Percentiles rank a stretch among this genome's conserved stretches.
phyloP scores from a whole-genome alignment of 2,888 invertebrate species.

The Heliconius cydno region DNA sequence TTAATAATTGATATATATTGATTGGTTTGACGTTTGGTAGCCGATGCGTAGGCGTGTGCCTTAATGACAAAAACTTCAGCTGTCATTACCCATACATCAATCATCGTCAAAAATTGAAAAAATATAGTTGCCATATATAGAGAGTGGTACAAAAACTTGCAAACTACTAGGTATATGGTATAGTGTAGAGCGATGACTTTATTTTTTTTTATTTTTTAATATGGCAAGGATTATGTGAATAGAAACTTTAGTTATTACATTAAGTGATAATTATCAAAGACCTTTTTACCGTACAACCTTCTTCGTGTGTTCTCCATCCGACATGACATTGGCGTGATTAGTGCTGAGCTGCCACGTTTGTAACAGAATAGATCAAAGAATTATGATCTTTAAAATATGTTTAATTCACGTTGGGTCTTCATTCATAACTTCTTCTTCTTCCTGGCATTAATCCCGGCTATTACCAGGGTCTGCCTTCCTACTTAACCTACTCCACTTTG shows the following conservation, averaged over 20 bases:
- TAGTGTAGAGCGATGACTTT: neutral
- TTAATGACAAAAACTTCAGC: constrained; percentile 39
- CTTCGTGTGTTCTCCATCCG: too few species aligned
- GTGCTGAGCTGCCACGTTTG: too few species aligned
- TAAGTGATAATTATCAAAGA: too few species aligned
- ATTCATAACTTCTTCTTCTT: too few species aligned
- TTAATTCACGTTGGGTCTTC: too few species aligned
- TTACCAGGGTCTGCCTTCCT: too few species aligned
- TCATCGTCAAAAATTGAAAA: constrained; percentile 36
- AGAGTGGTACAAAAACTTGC: constrained; percentile 6
- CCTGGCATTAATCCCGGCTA: too few species aligned
- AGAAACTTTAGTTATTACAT: neutral
- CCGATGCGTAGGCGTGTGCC: constrained; percentile 29
- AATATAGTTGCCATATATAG: constrained; percentile 27
- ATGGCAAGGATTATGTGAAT: neutral
- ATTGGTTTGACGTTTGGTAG: constrained; percentile 31
- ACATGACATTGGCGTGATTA: too few species aligned
- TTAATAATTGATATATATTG: constrained; percentile 21
- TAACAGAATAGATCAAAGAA: neutral
- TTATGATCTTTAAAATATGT: neutral
- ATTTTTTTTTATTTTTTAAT: neutral
- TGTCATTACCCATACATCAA: constrained; percentile 41
- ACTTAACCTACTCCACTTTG: too few species aligned
- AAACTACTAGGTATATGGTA: neutral
- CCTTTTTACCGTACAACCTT: neutral